These are phyloP conservation scores for Corvus cornix DNA, from an alignment of 2,113 vertebrate genomes.

Conservation along the genomic window DNA sequence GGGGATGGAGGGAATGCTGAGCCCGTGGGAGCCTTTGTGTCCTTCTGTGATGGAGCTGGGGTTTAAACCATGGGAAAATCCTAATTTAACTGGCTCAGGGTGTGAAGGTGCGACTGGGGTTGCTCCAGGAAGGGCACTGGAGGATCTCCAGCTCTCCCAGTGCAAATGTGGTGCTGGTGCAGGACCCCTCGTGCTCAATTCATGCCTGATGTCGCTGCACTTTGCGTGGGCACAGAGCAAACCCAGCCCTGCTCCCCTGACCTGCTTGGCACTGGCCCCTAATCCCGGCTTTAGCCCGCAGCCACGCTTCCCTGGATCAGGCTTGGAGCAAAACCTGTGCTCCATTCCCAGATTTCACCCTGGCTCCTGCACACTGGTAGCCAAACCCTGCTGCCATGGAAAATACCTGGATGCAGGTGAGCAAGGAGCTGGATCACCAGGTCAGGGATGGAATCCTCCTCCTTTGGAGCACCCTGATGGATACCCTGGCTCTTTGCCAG, in stretches of 20 bases:
- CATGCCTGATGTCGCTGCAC: accelerated
- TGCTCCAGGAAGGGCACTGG: accelerated
- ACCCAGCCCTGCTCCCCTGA: not conserved
- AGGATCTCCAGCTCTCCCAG: not conserved
- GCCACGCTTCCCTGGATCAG: accelerated
- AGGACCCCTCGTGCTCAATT: accelerated
- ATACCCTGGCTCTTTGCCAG: not conserved
- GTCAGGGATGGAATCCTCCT: not conserved
- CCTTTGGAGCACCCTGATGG: not conserved
- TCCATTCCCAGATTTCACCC: not conserved
- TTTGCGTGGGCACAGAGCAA: not conserved
- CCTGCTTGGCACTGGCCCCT: not conserved
- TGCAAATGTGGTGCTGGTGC: not conserved
- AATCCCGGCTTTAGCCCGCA: accelerated
- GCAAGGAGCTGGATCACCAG: not conserved
- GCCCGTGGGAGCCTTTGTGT: accelerated
- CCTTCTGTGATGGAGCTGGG: not conserved
- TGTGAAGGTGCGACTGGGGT: accelerated
- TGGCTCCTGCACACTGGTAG: not conserved
- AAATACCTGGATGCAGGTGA: accelerated
- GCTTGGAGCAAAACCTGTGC: accelerated
- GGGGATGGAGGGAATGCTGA: not conserved
- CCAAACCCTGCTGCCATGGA: not conserved
- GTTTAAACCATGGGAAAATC: not conserved
- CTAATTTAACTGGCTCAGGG: not conserved